Conservation (phyloP, 2,888 invertebrate species). For the Mimachlamys varia region DNA sequence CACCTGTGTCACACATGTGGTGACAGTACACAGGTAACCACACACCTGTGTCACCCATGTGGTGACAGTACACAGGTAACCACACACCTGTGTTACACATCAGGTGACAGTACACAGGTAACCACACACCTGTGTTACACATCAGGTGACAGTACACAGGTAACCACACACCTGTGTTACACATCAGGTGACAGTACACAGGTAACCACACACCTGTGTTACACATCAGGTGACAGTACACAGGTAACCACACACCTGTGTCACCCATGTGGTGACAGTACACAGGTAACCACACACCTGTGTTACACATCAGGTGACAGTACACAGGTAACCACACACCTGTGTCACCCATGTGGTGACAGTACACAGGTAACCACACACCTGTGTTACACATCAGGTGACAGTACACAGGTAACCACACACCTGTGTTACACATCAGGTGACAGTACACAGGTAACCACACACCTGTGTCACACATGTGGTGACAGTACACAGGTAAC, state of each 20-base stretch:
- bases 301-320: too few species aligned
- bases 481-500: not conserved
- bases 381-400: too few species aligned
- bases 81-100: not conserved
- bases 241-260: too few species aligned
- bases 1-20: too few species aligned
- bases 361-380: too few species aligned
- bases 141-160: not conserved
- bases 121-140: not conserved
- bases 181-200: not conserved
- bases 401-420: not conserved
- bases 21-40: too few species aligned
- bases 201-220: not conserved
- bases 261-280: not conserved
- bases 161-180: not conserved
- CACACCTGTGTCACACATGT: not conserved
- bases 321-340: too few species aligned
- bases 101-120: not conserved
- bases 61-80: not conserved
- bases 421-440: not conserved
- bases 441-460: not conserved
- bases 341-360: too few species aligned
- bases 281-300: not conserved
- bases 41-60: too few species aligned
- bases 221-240: not conserved